Evolutionary conservation across 2,113 vertebrate species (phyloP).

Genomic region (Poeciliopsis turrubarensis): DNA sequence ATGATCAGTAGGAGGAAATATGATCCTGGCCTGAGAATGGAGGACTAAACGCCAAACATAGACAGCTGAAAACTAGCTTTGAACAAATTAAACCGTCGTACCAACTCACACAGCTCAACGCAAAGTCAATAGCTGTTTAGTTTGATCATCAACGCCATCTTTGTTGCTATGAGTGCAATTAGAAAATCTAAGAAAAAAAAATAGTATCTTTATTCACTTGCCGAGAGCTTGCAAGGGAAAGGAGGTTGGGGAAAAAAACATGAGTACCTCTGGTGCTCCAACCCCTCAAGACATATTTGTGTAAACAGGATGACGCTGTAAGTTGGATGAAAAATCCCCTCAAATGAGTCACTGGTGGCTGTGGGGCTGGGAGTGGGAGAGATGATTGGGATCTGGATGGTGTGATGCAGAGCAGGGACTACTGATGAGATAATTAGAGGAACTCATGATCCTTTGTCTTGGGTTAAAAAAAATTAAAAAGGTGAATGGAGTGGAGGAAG

Average conservation of each 20-base stretch:
- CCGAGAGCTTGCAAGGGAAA: not conserved
- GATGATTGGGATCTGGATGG: constrained; percentile 10
- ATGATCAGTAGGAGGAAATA: too few relatives aligned
- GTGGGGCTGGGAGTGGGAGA: not conserved
- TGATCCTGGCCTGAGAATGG: too few relatives aligned
- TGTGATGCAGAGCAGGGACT: constrained; percentile 14
- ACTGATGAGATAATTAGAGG: constrained; percentile 20
- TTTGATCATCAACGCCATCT: not conserved
- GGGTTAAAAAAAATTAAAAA: not conserved
- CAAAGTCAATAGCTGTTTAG: not conserved
- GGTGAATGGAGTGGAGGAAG: constrained; percentile 3
- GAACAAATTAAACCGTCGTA: not conserved
- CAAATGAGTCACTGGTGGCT: not conserved
- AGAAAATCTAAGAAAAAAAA: not conserved
- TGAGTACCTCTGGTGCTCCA: not conserved
- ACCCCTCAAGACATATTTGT: not conserved
- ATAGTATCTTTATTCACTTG: not conserved
- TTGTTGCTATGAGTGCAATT: not conserved
- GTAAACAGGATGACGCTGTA: constrained; percentile 5
- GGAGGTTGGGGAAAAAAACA: not conserved
- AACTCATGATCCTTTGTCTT: constrained; percentile 6
- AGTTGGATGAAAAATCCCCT: constrained; percentile 4
- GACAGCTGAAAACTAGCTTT: not conserved
- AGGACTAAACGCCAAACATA: too few relatives aligned
- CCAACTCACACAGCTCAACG: not conserved